Evolutionary conservation across 1,140 invertebrate species (phyloP), one percentile per base, ranked within the genome.

Genomic region (Habropoda laboriosa): DNA sequence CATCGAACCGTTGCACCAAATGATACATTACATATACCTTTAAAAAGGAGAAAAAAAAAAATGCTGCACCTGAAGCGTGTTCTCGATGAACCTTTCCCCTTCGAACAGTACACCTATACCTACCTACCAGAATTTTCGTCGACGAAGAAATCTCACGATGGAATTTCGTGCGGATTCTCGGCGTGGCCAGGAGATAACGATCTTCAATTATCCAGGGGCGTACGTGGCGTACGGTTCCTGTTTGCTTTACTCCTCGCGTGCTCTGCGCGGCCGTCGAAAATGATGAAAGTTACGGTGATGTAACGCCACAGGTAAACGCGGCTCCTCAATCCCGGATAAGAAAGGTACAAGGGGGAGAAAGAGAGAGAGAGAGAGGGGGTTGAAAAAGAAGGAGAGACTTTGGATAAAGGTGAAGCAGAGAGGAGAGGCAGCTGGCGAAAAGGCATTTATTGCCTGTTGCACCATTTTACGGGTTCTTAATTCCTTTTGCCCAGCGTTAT

Each of bases 401-500:
- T 42, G 40, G 18, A 53, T 68, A 79, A 58, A 70, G 32, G 72
- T 66, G 58, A 76, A 53, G 68, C 60, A 71, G n/a, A n/a, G n/a
- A n/a, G n/a, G n/a, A n/a, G n/a, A n/a, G 42, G 85, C 89, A 92
- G 89, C 90, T 91, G 90, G 91, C 87, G 86, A 88, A 91, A 90
- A 89, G 88, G 90, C 87, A 92, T 92, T 92, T 92, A 92, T 92
- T 90, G 90, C 90, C 81, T 75, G 82, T 86, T 87, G 83, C 86
- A 84, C 87, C 88, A 88, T 88, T 92, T 91, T 89, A 92, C 88
- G 91, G 86, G 81, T 89, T 89, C 89, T 91, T 91, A 90, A 92
- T 91, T 91, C 89, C 83, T 79, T 88, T 79, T 38, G 18, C 73
- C 82, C 80, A 68, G 74, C 80, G 60, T 81, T 88, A 81, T 82